These are phyloP conservation scores for Gasterosteus aculeatus DNA, from an alignment of 2,113 vertebrate species.

Conservation along the genomic window DNA sequence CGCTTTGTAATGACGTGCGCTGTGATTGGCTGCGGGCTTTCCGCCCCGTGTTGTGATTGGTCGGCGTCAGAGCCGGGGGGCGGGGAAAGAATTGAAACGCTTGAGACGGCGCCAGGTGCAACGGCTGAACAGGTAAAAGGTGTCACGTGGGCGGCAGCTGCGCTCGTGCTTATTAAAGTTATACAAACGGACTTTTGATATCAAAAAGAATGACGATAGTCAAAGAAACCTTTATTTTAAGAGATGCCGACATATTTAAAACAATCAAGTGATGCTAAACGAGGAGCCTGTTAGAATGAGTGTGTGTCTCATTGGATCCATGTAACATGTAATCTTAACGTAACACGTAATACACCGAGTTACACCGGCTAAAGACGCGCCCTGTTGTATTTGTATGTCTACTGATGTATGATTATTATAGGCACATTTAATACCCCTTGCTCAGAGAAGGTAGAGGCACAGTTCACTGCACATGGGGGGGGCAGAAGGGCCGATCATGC, in stretches of 20 bases:
- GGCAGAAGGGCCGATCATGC: not conserved
- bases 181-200: not conserved
- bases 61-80: not conserved
- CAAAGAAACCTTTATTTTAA: too few species aligned
- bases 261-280: not conserved
- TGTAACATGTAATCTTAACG: not conserved
- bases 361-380: not conserved
- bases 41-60: constrained; percentile 44
- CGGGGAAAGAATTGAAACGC: constrained; percentile 22
- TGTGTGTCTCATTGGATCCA: not conserved
- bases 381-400: not conserved
- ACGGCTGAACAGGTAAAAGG: not conserved
- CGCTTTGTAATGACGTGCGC: constrained; percentile 50
- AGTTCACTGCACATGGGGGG: not conserved
- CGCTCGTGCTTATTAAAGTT: not conserved
- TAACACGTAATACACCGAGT: not conserved
- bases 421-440: not conserved
- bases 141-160: not conserved
- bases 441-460: not conserved
- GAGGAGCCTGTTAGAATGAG: not conserved
- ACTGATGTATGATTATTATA: not conserved
- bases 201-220: not conserved
- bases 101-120: not conserved
- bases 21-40: constrained; percentile 66
- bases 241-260: too few species aligned